Base-by-base conservation (phyloP, 2,888 invertebrate species). In the Teleogryllus oceanicus region DNA sequence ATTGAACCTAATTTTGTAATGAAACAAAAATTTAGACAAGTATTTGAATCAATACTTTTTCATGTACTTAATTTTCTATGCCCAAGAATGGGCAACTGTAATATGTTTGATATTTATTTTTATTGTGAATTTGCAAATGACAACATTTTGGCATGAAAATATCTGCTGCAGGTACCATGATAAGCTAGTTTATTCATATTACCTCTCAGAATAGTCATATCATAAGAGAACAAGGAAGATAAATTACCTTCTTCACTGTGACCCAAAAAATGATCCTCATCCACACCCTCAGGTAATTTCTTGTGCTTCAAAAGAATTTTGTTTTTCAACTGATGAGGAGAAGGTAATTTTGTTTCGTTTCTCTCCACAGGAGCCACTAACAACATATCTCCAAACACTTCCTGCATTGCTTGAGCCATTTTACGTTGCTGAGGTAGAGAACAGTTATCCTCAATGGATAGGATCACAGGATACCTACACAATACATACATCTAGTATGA, bases 391-490 rank as follows among this genome's bases (percentile, higher is more conserved):
- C 96, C 96, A 86, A 96, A 95, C 0, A 95, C 92, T 86, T 96
- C 96, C 85, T 82, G 92, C 88, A 97, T 92, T 1, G 93, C 92
- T 81, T 89, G 90, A 0, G 97, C 96, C 97, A 97, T 97, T 85
- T 94, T 94, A 77, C 96, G 89, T 85, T 97, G 97, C 84, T 97
- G 96, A 0, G 93, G 93, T 80, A 97, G 87, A 0, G 96, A 94
- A 86, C 97, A 97, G 86, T 97, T 96, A 86, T 97, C 96, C 87
- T 97, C 97, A 80, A 97, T 96, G 0, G 96, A 96, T 49, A 97
- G 88, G 83, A 97, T 96, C 0, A 97, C 92, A 0, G 97, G 97
- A 87, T 93, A 96, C 78, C 89, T 90, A 80, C 5, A 84, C 16
- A 75, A 76, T 80, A n/a, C 21, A n/a, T n/a, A 8, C n/a, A 77